Evolutionary conservation across 2,888 invertebrate species (phyloP), one percentile per base, ranked within the genome.

Genomic region (Tenodera sinensis): DNA sequence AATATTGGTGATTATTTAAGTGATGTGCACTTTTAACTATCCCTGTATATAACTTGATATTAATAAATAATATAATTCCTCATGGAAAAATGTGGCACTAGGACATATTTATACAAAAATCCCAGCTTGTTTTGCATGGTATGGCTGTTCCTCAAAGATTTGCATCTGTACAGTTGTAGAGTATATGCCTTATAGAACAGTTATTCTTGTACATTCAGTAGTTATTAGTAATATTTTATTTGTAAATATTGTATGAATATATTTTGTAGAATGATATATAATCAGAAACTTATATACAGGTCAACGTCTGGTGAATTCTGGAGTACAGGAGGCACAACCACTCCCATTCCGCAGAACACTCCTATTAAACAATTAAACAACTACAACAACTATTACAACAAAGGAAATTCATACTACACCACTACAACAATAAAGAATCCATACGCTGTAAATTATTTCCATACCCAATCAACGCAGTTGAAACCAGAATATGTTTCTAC

Each of bases 241-340:
- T 71, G 85, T 85, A 42, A 7, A 87, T 87, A 87, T 8, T 87
- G 30, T 82, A 20, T 87, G 30, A 87, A 27, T 87, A 20, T 87
- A 28, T 81, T 34, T 30, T 88, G 30, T 71, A 28, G 47, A 89
- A 85, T 87, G 87, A 85, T 83, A 28, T 83, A 42, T 83, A 30
- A 88, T 88, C 20, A 86, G 83, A 34, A 30, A 71, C 54, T 87
- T 54, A 54, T 87, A 54, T 42, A 89, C 89, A 89, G 89, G 89
- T 89, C 89, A 84, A 83, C 87, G 30, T 83, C 83, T 87, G 85
- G 87, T 83, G 87, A 83, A 28, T 85, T n/a, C 81, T 54, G 87
- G 83, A 87, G 87, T 83, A 28, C 83, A 83, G 89, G 86, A 81
- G 83, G 85, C 71, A 83, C 89, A 84, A 83, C 87, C 34, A 83